phyloP scores from a whole-genome alignment of 2,888 invertebrate genomes.

The Zaprionus obscuricornis region DNA sequence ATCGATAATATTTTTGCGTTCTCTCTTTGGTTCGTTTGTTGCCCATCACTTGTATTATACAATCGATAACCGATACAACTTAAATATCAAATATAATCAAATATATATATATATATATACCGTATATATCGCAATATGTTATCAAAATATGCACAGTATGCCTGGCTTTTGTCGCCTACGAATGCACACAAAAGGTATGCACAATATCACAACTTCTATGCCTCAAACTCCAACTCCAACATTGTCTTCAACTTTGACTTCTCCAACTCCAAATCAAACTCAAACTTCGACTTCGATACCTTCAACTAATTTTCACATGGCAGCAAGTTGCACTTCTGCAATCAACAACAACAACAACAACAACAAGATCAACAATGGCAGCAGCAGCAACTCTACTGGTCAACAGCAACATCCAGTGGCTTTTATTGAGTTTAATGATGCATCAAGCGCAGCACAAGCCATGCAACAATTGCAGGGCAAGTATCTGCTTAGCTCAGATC shows the following conservation, averaged over 20 bases:
- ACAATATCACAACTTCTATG: constrained; percentile 83
- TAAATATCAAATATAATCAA: constrained; percentile 12
- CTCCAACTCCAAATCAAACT: constrained; percentile 77
- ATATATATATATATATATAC: constrained; percentile 31
- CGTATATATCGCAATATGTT: constrained; percentile 53
- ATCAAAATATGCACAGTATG: constrained; percentile 89
- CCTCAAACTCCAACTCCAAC: no score
- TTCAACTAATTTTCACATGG: constrained; percentile 48
- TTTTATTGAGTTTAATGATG: constrained; percentile 98
- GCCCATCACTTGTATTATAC: constrained; percentile 73
- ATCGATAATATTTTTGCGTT: constrained; percentile 65
- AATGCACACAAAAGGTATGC: constrained; percentile 92
- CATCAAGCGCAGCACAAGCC: constrained; percentile 95
- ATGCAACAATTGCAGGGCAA: constrained; percentile 97
- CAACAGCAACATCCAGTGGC: constrained; percentile 91
- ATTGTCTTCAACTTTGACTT: constrained; percentile 79
- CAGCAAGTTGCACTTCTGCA: constrained; percentile 45
- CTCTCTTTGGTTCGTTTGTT: constrained; percentile 74
- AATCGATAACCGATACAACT: constrained; percentile 63
- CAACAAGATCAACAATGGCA: constrained; percentile 67
- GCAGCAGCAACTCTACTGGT: constrained; percentile 26
- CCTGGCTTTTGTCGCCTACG: constrained; percentile 99
- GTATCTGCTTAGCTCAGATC: constrained; percentile 96
- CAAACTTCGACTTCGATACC: constrained; percentile 51
- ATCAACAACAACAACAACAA: constrained; percentile 41